Percentiles rank a stretch among this genome's conserved stretches.
phyloP scores from a whole-genome alignment of 1,140 invertebrate genomes.

The Lucilia sericata region DNA sequence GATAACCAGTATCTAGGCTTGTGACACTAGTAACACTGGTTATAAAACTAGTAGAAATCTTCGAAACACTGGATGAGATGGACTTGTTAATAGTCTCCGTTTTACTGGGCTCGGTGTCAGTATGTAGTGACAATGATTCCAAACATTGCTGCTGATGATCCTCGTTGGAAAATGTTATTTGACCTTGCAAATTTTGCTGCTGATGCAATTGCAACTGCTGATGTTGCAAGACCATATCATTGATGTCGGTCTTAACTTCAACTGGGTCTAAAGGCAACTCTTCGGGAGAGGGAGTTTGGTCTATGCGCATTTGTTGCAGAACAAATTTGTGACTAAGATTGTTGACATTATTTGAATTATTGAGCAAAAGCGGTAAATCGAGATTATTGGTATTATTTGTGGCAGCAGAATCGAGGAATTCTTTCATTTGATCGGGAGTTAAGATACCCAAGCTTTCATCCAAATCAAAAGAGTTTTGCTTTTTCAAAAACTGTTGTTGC shows the following conservation, averaged over 20 bases:
- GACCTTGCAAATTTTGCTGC: conserved; percentile 47
- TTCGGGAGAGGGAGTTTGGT: conserved; percentile 84
- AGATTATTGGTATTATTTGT: conserved; percentile 70
- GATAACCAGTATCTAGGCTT: conserved; percentile 86
- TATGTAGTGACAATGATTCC: conserved; percentile 51
- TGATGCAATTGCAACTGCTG: conserved; percentile 49
- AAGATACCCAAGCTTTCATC: conserved; percentile 87
- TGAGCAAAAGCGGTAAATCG: conserved; percentile 68
- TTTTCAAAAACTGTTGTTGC: conserved; percentile 70
- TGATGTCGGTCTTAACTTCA: conserved; percentile 69
- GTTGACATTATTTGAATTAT: conserved; percentile 44
- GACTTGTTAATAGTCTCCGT: conserved; percentile 73
- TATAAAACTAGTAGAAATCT: conserved; percentile 77
- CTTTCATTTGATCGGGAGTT: conserved; percentile 87
- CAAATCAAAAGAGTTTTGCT: conserved; percentile 80
- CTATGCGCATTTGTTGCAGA: conserved; percentile 70
- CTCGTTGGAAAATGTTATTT: conserved; percentile 45
- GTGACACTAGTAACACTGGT: conserved; percentile 88
- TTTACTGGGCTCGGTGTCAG: conserved; percentile 70
- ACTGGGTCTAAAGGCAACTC: conserved; percentile 82
- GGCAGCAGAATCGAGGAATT: conserved; percentile 62
- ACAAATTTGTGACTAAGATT: conserved; percentile 48
- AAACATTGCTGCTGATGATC: conserved; percentile 50
- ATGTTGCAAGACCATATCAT: conserved; percentile 67
- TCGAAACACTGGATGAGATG: conserved; percentile 67